Base-by-base conservation (phyloP, 2,113 vertebrate genomes). In the Phrynosoma blainvillii region DNA sequence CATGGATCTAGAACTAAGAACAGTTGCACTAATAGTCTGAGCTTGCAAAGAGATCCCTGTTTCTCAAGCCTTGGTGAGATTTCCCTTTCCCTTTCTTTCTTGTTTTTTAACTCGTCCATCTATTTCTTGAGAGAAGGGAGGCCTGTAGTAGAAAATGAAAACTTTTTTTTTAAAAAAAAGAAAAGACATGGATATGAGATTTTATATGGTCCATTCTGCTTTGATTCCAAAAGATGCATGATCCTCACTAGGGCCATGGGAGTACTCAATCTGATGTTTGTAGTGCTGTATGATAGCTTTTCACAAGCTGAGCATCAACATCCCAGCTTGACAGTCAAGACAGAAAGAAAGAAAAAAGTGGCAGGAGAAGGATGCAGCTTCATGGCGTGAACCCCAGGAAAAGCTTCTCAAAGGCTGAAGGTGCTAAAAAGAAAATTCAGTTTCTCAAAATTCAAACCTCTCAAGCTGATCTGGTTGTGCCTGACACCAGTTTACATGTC, bases 261-360 rank as follows among this genome's bases (percentile, higher is more conserved):
- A 93, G 70, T 77, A 59, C 1, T 90, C 0, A 1, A 91, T 82
- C 23, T 42, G 73, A 79, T 6, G 66, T 75, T 70, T 32, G 90
- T 47, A 78, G 62, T 32, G 0, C 54, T 74, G 87, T 81, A 88
- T 93, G 90, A 90, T 86, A 40, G 62, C 86, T 95, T 78, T 78
- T 82, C 6, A 12, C 80, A 80, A 88, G 85, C 1, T 74, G 87
- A 92, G 92, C 87, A 89, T 90, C 85, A 18, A 81, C 87, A 84
- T 5, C 88, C 90, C 92, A 92, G 90, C 92, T 82, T 91, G 74
- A 6, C 73, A 42, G 47, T 84, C 56, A 68, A 1, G 76, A 27
- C 87, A 92, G 42, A 89, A 93, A 92, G 92, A 59, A 89, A 93
- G 92, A 36, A 74, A 93, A 66, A 89, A 71, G 90, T 82, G 90